Conservation (phyloP, 2,888 invertebrate species). For the Drosophila fungiperda region DNA sequence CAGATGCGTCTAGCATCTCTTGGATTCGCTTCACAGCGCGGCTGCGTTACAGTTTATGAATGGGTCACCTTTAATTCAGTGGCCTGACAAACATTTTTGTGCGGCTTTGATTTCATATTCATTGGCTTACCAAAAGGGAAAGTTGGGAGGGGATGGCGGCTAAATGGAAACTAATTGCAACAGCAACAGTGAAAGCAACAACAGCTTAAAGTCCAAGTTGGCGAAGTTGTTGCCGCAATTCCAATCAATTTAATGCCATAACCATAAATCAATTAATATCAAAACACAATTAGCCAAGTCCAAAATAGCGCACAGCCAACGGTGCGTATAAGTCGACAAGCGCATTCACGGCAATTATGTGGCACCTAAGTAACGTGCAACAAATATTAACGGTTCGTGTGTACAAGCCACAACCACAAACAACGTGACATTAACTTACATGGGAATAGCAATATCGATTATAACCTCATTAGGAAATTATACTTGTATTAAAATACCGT, state of each 20-base stretch:
- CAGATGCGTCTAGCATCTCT: slow-evolving; percentile 21
- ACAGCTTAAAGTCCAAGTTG: not conserved
- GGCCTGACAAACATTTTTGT: slow-evolving; percentile 50
- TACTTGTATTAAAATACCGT: slow-evolving; percentile 23
- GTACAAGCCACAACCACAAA: slow-evolving; percentile 3
- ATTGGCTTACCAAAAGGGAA: slow-evolving; percentile 16
- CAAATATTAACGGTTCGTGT: not conserved
- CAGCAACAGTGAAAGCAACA: not conserved
- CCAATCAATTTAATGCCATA: slow-evolving; percentile 35
- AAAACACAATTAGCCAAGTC: slow-evolving; percentile 66
- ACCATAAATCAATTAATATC: slow-evolving; percentile 78
- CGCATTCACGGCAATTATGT: slow-evolving; percentile 58
- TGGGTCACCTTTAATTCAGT: slow-evolving; percentile 70
- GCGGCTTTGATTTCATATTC: slow-evolving; percentile 69
- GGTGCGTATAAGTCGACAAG: slow-evolving; percentile 60
- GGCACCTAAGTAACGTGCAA: slow-evolving; percentile 51
- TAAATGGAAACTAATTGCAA: not conserved
- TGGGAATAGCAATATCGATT: slow-evolving; percentile 27
- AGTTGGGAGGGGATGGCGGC: not conserved
- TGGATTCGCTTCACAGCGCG: not conserved
- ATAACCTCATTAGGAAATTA: slow-evolving; percentile 42
- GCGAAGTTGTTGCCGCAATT: not conserved
- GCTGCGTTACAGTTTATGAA: slow-evolving; percentile 61
- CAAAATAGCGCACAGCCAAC: slow-evolving; percentile 14
- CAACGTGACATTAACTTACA: not conserved